These are phyloP conservation scores for Aulostomus chinensis DNA, from an alignment of 2,797 vertebrate species.

Conservation along the genomic window DNA sequence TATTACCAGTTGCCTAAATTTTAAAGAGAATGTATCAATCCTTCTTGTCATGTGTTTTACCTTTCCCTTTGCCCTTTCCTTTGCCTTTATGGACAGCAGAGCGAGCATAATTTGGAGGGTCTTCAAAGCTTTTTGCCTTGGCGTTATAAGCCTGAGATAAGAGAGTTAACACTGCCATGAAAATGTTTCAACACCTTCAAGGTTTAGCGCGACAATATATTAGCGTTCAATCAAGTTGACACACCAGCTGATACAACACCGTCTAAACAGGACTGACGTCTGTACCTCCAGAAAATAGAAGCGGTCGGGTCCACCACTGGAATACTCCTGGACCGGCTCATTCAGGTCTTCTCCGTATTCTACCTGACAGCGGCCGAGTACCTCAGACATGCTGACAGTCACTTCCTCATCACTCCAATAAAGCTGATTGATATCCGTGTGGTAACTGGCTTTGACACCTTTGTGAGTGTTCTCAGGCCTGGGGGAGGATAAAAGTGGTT, in stretches of 20 bases:
- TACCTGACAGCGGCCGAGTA: slow-evolving; percentile 88
- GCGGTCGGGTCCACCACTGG: slow-evolving; percentile 82
- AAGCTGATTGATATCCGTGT: slow-evolving; percentile 92
- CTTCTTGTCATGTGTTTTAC: slow-evolving; percentile 54
- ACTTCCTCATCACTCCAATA: slow-evolving; percentile 97
- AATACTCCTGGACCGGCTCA: slow-evolving; percentile 88
- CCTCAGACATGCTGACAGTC: slow-evolving; percentile 82
- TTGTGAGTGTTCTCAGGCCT: slow-evolving; percentile 97
- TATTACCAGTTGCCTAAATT: not conserved
- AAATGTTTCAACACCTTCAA: too few relatives aligned
- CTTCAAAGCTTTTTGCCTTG: slow-evolving; percentile 91
- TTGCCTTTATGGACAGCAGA: slow-evolving; percentile 90
- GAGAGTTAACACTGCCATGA: not conserved
- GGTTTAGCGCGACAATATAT: too few relatives aligned
- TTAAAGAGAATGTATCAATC: not conserved
- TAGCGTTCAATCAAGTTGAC: too few relatives aligned
- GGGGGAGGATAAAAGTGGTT: not conserved
- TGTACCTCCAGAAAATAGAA: slow-evolving; percentile 96
- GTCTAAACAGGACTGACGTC: too few relatives aligned
- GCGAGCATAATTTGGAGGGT: slow-evolving; percentile 96
- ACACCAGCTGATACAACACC: too few relatives aligned
- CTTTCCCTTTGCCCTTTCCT: slow-evolving; percentile 97
- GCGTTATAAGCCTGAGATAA: slow-evolving; percentile 89
- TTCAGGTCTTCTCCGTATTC: slow-evolving; percentile 92
- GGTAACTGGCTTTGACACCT: slow-evolving; percentile 88